Percentiles rank a stretch among this genome's conserved stretches.
Evolutionary conservation across 2,797 vertebrate species (phyloP).

Genomic region (Artibeus lituratus): DNA sequence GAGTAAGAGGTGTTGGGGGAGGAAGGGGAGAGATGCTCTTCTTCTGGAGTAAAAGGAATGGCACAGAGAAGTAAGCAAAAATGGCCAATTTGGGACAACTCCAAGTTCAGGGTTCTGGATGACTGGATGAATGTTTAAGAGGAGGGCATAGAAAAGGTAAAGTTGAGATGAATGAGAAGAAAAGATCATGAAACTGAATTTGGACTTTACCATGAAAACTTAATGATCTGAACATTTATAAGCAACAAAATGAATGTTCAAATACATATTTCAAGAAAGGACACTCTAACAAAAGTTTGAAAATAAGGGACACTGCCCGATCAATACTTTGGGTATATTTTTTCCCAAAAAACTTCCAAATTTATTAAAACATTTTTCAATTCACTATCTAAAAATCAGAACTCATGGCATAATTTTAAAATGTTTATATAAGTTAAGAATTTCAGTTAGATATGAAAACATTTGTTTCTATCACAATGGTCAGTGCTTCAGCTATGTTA

Average conservation of each 20-base stretch:
- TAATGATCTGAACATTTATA: not conserved
- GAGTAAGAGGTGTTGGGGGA: not conserved
- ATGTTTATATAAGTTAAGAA: not conserved
- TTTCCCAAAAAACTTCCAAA: not conserved
- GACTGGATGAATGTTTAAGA: not conserved
- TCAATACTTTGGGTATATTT: not conserved
- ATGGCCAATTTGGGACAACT: not conserved
- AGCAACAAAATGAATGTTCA: not conserved
- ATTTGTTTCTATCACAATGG: not conserved
- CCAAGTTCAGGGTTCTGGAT: not conserved
- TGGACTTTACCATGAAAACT: not conserved
- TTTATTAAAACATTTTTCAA: not conserved
- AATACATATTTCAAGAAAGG: not conserved
- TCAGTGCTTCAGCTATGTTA: not conserved
- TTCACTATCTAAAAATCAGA: not conserved
- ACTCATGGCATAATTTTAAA: not conserved
- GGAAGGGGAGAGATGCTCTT: not conserved
- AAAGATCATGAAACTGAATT: not conserved
- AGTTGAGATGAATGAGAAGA: not conserved
- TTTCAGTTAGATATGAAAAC: conserved; percentile 8
- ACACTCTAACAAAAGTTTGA: not conserved
- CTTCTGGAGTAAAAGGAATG: not conserved
- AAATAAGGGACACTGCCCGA: not conserved
- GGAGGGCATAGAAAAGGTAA: not conserved
- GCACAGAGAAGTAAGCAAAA: not conserved